A percentile compares a stretch with the other conserved stretches of the same genome.
Evolutionary conservation across 2,797 vertebrate genomes (phyloP).

Genomic region (Anomalospiza imberbis): DNA sequence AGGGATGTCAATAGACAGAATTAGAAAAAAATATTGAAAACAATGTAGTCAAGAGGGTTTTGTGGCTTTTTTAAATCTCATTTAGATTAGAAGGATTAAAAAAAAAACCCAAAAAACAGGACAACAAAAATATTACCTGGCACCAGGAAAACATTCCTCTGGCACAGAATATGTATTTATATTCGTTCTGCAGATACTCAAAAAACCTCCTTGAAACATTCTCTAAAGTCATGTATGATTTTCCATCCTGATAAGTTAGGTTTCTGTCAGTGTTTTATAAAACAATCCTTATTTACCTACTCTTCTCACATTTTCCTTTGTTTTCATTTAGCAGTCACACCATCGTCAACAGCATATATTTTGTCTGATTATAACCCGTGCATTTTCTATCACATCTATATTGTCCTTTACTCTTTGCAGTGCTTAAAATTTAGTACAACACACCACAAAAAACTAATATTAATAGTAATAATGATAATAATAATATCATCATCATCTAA

Average conservation of each 20-base stretch:
- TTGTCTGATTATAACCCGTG: not conserved
- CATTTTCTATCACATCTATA: not conserved
- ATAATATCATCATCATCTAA: not conserved
- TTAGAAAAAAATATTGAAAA: not conserved
- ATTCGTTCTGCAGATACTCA: not conserved
- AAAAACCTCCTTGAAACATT: not conserved
- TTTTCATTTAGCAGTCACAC: not conserved
- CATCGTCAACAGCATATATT: not conserved
- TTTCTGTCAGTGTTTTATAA: not conserved
- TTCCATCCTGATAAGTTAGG: not conserved
- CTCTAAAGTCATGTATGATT: not conserved
- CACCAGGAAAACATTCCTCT: constrained; percentile 25
- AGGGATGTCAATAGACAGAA: not conserved
- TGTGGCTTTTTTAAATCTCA: not conserved
- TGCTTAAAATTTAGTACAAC: not conserved
- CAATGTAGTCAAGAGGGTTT: not conserved
- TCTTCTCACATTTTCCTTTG: not conserved
- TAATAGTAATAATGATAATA: not conserved
- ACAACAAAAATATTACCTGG: not conserved
- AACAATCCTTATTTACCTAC: not conserved
- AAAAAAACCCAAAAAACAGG: not conserved
- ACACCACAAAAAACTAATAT: not conserved
- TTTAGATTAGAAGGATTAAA: not conserved
- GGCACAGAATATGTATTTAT: not conserved
- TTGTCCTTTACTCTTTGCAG: not conserved